Evolutionary conservation across 2,888 invertebrate species (phyloP), one percentile per base, ranked within the genome.

Genomic region (Agrilus cyanescens): DNA sequence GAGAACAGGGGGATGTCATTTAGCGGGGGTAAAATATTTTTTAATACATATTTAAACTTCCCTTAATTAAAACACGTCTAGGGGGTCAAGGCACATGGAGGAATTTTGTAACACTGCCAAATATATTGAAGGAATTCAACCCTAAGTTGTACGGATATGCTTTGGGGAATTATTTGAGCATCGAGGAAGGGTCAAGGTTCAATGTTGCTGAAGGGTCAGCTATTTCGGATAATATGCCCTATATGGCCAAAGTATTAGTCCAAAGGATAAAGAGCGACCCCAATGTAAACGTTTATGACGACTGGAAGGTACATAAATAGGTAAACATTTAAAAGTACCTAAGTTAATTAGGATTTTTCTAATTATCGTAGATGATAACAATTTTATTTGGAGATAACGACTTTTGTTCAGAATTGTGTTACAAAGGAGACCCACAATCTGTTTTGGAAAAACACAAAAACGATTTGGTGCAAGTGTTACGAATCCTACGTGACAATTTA

Each of bases 41-140:
- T n/a, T n/a, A n/a, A n/a, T n/a, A n/a, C n/a, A n/a, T n/a, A n/a
- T n/a, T n/a, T n/a, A n/a, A n/a, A n/a, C n/a, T n/a, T n/a, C n/a
- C n/a, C n/a, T n/a, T n/a, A n/a, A n/a, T n/a, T n/a, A n/a, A n/a
- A n/a, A n/a, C n/a, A n/a, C n/a, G n/a, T n/a, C 29, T 49, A 69
- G 70, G 76, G 4, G 76, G 76, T 0, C 66, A 72, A 53, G 68
- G 61, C 7, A 68, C 63, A 20, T 76, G 76, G 76, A 62, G 68
- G 32, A 60, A 69, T 43, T 71, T 62, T 52, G 51, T 75, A n/a
- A 76, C 76, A 1, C 34, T 76, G 33, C 75, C 76, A 10, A 76
- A 78, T 59, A 74, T 78, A 34, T 54, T 79, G 12, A 76, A 76
- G 54, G 75, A 72, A 55, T 82, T 75, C 57, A 82, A 81, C 61